Evolutionary conservation across 2,113 vertebrate species (phyloP), one percentile per base, ranked within the genome.

Genomic region (Haemorhous mexicanus): DNA sequence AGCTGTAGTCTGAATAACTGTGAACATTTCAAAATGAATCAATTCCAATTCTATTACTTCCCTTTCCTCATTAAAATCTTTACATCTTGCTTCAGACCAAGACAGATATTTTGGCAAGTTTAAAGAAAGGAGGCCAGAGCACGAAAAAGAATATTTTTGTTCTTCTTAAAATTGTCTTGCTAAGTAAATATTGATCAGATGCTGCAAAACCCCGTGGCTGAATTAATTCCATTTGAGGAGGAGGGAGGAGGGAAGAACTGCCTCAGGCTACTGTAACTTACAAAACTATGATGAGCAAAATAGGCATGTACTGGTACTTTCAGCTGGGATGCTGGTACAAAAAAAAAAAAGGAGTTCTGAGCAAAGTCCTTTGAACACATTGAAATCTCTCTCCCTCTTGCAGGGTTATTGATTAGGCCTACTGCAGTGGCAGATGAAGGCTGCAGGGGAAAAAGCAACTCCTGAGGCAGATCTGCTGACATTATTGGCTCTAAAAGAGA

Each of bases 181-280:
- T 91, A 85, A 94, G 82, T 85, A 95, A 95, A 96, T 93, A 93
- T 96, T 95, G 95, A 95, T 96, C 78, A 86, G 47, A 63, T 63
- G 35, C 52, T 74, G 61, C 33, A 78, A 80, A 80, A 55, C 50
- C 64, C 78, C 24, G 21, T 3, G 16, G 75, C 56, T 77, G 74
- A 90, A 81, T 90, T 91, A 9, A 56, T 47, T 77, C 59, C 13
- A 22, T 86, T 69, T 76, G 75, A 86, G 68, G 41, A 91, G 28
- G 47, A 73, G 35, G 61, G 59, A 75, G 43, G 53, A 61, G 37
- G 43, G 55, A 80, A 76, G 76, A 85, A n/a, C 18, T 67, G 79
- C 96, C 82, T 90, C 17, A 15, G 82, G 87, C 87, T 90, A 37
- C 75, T 39, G 13, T 44, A 88, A 59, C 50, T 85, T 80, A 61